These are phyloP conservation scores for Apostichopus leukothele DNA, from an alignment of 53 echinoderm and acorn worm species.

Conservation along the genomic window DNA sequence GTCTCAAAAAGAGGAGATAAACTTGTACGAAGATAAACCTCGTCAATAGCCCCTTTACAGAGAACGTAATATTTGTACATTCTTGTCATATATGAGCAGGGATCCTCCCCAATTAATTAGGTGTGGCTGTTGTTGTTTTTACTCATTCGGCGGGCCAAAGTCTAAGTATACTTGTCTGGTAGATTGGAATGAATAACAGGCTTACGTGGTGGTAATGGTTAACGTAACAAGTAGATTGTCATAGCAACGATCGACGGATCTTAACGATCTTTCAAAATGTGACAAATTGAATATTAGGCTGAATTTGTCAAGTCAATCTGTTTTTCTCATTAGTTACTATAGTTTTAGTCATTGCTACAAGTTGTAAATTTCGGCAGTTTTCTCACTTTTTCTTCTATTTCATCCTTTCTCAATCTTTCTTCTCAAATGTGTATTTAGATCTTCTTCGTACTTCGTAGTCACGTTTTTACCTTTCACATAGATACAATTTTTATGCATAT, in stretches of 20 bases:
- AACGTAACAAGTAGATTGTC: not conserved
- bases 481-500: not conserved
- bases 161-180: no score
- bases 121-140: no score
- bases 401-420: not conserved
- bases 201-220: not conserved
- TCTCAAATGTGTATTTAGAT: not conserved
- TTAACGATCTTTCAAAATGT: not conserved
- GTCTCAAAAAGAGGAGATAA: no score
- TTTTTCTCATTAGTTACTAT: not conserved
- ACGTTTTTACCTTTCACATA: not conserved
- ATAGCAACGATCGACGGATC: not conserved
- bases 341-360: slow-evolving; percentile 15
- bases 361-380: slow-evolving; percentile 39
- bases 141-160: no score
- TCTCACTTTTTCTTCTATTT: not conserved
- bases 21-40: no score
- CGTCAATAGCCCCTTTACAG: no score
- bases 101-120: no score
- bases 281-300: not conserved
- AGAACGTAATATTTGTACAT: no score
- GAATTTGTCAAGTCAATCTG: not conserved
- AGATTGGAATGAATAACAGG: not conserved
- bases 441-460: not conserved
- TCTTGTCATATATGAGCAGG: no score